Evolutionary conservation across 2,797 vertebrate genomes (phyloP).

Genomic region (Hipposideros larvatus): DNA sequence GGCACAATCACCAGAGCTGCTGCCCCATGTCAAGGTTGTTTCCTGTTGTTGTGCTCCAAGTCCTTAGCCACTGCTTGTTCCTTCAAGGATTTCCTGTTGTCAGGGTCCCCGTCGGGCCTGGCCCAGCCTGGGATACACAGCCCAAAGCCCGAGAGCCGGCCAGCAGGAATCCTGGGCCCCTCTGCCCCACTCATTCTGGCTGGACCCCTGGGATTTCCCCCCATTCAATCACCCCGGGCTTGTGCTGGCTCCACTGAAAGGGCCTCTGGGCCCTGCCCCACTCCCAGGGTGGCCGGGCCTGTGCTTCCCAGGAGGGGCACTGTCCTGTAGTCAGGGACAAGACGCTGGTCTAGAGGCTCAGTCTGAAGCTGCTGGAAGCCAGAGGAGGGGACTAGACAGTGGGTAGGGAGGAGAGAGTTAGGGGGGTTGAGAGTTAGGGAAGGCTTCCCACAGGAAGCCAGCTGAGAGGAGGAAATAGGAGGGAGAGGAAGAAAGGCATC

Average conservation of each 20-base stretch:
- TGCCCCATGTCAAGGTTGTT: conserved; percentile 77
- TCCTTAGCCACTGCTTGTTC: conserved; percentile 71
- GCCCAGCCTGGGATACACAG: conserved; percentile 4
- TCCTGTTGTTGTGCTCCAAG: conserved; percentile 83
- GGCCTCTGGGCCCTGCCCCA: background rate
- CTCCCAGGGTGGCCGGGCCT: background rate
- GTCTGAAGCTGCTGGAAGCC: background rate
- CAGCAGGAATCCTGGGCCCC: background rate
- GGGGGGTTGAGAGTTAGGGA: background rate
- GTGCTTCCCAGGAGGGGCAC: background rate
- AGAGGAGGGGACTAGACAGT: background rate
- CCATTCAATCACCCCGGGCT: background rate
- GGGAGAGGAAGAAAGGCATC: background rate
- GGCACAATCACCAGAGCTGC: conserved; percentile 38
- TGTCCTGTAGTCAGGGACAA: background rate
- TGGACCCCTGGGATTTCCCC: background rate
- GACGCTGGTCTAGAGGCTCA: background rate
- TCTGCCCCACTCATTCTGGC: background rate
- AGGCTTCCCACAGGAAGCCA: conserved; percentile 13
- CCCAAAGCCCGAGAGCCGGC: background rate
- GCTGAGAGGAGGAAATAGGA: background rate
- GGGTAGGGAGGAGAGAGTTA: background rate
- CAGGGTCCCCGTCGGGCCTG: conserved; percentile 48
- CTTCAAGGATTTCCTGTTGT: conserved; percentile 83
- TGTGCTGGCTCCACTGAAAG: background rate